Evolutionary conservation across 1,140 invertebrate species (phyloP), one percentile per base, ranked within the genome.

Genomic region (Drosophila aff.): DNA sequence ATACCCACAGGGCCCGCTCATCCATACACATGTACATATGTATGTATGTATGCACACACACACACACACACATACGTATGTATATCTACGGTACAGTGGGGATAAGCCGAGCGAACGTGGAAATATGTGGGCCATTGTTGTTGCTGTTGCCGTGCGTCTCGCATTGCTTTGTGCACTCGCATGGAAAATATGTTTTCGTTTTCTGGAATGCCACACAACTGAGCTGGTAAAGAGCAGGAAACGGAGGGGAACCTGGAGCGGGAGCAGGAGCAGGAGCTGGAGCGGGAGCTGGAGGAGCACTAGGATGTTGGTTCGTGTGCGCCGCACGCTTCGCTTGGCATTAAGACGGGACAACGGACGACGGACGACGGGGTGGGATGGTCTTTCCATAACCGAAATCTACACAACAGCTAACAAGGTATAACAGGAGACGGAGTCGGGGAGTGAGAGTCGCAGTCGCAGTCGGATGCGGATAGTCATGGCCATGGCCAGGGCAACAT

Each of bases 161-260:
- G 71, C 71, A 72, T 76, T 78, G 79, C 83, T 87, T 87, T 87
- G 84, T 87, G 83, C 83, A 74, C 76, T 87, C 83, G 77, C 77
- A 87, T 87, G 83, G 83, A 83, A 87, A 87, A 87, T 87, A 87
- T 87, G 83, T 87, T 87, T 87, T 87, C 83, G 71, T 87, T 87
- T 73, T 80, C 76, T 80, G 83, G 83, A 87, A 86, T 87, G 65
- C 78, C 82, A 82, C 74, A 85, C 62, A 81, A 73, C 57, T 40
- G 53, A 28, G 53, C 44, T 46, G 44, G 41, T 23, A 47, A 52
- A 52, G 53, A 53, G 49, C 47, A 53, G 50, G 28, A 52, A 16
- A 10, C 31, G 49, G 2, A 15, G 13, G 33, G 52, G 36, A 16
- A 15, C 11, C 33, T 36, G 33, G 33, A 13, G 11, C 11, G 1